phyloP scores from a whole-genome alignment of 1,140 invertebrate species.

The Cydia strobilella region DNA sequence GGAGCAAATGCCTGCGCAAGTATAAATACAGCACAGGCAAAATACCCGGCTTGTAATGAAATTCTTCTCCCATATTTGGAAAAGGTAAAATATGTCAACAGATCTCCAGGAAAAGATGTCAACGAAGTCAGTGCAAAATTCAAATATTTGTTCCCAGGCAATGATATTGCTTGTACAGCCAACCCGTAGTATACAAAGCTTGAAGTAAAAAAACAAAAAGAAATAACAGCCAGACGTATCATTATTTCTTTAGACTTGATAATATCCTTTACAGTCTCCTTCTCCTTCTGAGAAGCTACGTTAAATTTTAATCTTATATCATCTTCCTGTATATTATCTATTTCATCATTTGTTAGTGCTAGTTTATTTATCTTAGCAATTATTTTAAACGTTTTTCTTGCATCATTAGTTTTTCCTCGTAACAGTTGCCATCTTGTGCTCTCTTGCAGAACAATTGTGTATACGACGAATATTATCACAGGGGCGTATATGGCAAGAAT shows the following conservation, averaged over 20 bases:
- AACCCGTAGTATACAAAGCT: conserved; percentile 90
- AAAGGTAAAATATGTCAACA: conserved; percentile 82
- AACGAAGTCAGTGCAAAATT: conserved; percentile 85
- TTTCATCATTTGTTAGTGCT: conserved; percentile 49
- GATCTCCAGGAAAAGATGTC: conserved; percentile 86
- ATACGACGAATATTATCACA: conserved; percentile 54
- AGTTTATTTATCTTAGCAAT: conserved; percentile 59
- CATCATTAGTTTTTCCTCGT: conserved; percentile 55
- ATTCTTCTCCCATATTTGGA: conserved; percentile 83
- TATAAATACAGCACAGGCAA: conserved; percentile 77
- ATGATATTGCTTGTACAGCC: conserved; percentile 86
- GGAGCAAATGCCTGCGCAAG: conserved; percentile 54
- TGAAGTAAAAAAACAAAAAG: conserved; percentile 84
- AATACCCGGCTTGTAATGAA: conserved; percentile 80
- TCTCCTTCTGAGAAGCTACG: conserved; percentile 57
- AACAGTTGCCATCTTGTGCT: conserved; percentile 68
- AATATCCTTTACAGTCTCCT: conserved; percentile 60
- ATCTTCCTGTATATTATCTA: conserved; percentile 51
- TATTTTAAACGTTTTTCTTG: conserved; percentile 55
- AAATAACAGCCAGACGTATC: conserved; percentile 60
- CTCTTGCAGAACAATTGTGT: conserved; percentile 56
- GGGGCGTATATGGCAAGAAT: conserved; percentile 59
- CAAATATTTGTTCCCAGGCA: conserved; percentile 85
- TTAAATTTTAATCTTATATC: conserved; percentile 59
- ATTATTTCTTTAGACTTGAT: conserved; percentile 65